Evolutionary conservation across 2,113 vertebrate genomes (phyloP), one percentile per base, ranked within the genome.

Genomic region (Nipponia nippon): DNA sequence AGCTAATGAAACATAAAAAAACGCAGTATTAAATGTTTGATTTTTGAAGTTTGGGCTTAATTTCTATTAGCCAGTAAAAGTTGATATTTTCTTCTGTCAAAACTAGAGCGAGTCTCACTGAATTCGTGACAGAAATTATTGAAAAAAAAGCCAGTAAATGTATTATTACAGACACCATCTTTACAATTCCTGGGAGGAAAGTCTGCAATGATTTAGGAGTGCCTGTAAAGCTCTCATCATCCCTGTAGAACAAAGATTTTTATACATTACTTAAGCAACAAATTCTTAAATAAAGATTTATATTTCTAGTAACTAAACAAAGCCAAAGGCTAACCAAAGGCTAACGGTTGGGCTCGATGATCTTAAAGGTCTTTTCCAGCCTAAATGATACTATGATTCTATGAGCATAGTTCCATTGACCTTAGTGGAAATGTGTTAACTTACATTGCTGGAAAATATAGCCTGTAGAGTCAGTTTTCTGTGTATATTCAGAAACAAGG

Each of bases 21-120:
- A 46, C 29, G 3, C 20, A 29, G 17, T 70, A 36, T 59, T 61
- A 80, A 84, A 61, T 52, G 26, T n/a, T 89, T 75, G 36, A 8
- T 34, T 79, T 92, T 70, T 87, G 7, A 95, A 32, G 5, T 69
- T 81, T 86, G 12, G 6, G 1, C 11, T 75, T 61, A 7, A 36
- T 87, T 85, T 91, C 40, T 96, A 1, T 56, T 52, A 47, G 16
- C 5, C 19, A 29, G 16, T 76, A 66, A 71, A 86, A 76, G 11
- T 3, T 23, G 13, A 3, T n/a, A 22, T 72, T 58, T 25, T 27
- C 7, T 4, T 53, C 5, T 66, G 6, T 69, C 34, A 82, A 56
- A 93, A 84, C 63, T 34, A 56, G 30, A 32, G 10, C 0, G 0
- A 36, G 1, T 47, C 13, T 87, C 32, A 29, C 30, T 4, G 2